A percentile compares a stretch with the other conserved stretches of the same genome.
These are phyloP conservation scores for Drosophila rhopaloa DNA, from an alignment of 1,140 invertebrate genomes.

Conservation along the genomic window DNA sequence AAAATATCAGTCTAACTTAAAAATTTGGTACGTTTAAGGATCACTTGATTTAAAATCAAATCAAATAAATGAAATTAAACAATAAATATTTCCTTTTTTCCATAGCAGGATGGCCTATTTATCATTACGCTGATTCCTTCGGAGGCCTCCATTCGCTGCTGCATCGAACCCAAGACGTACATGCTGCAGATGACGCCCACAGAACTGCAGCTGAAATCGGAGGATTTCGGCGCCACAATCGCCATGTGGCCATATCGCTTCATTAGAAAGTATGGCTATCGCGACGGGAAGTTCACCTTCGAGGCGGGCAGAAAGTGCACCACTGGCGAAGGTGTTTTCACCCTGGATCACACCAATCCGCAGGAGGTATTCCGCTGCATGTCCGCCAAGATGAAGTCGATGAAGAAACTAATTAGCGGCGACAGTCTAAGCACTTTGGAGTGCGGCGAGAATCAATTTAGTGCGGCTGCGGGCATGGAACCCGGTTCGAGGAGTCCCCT, in stretches of 20 bases:
- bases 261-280: slow-evolving; percentile 93
- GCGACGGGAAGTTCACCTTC: slow-evolving; percentile 93
- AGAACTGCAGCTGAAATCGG: slow-evolving; percentile 90
- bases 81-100: not conserved
- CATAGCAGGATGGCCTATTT: slow-evolving; percentile 89
- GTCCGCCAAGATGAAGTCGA: slow-evolving; percentile 92
- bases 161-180: slow-evolving; percentile 89
- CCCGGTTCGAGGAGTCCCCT: slow-evolving; percentile 91
- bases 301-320: slow-evolving; percentile 95
- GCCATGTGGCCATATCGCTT: slow-evolving; percentile 95
- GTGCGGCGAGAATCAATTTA: slow-evolving; percentile 90
- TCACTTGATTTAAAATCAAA: too few relatives aligned
- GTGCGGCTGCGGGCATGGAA: slow-evolving; percentile 90
- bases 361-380: slow-evolving; percentile 92
- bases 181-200: slow-evolving; percentile 90
- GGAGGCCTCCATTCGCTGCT: slow-evolving; percentile 91
- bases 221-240: slow-evolving; percentile 87
- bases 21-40: too few relatives aligned
- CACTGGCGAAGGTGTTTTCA: slow-evolving; percentile 93
- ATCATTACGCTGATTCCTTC: slow-evolving; percentile 91
- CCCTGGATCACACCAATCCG: slow-evolving; percentile 91
- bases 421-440: slow-evolving; percentile 88
- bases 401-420: slow-evolving; percentile 91
- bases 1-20: too few relatives aligned
- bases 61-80: too few relatives aligned